A percentile compares a stretch with the other conserved stretches of the same genome.
These are phyloP conservation scores for Drosophila picticornis DNA, from an alignment of 2,888 invertebrate genomes.

Conservation along the genomic window DNA sequence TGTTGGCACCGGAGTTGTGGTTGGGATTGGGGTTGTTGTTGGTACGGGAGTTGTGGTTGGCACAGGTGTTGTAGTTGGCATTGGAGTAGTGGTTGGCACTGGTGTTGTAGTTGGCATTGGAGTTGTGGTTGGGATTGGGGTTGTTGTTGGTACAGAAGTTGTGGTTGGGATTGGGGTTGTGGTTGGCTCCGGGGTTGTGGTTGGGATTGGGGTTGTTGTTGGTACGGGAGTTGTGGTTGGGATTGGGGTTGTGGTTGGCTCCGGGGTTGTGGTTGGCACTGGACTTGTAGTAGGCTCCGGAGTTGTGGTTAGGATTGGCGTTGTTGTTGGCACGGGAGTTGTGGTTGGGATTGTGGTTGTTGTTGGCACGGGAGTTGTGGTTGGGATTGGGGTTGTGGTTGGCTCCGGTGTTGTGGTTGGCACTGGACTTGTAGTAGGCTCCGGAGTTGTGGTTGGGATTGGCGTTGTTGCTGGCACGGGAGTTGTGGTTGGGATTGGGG, in stretches of 20 bases:
- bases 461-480: background rate
- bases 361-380: too few species aligned
- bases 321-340: background rate
- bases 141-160: too few species aligned
- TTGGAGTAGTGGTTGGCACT: background rate
- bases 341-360: too few species aligned
- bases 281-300: background rate
- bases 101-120: background rate
- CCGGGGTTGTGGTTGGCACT: too few species aligned
- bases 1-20: fast-evolving
- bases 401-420: background rate
- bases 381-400: background rate
- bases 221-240: too few species aligned
- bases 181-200: background rate
- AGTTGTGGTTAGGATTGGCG: background rate
- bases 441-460: background rate
- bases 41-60: background rate
- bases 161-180: too few species aligned
- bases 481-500: background rate
- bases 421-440: too few species aligned
- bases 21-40: fast-evolving
- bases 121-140: background rate
- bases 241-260: too few species aligned
- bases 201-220: background rate
- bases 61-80: too few species aligned